Evolutionary conservation across 2,797 vertebrate species (phyloP).

Genomic region (Protosalanx chinensis): DNA sequence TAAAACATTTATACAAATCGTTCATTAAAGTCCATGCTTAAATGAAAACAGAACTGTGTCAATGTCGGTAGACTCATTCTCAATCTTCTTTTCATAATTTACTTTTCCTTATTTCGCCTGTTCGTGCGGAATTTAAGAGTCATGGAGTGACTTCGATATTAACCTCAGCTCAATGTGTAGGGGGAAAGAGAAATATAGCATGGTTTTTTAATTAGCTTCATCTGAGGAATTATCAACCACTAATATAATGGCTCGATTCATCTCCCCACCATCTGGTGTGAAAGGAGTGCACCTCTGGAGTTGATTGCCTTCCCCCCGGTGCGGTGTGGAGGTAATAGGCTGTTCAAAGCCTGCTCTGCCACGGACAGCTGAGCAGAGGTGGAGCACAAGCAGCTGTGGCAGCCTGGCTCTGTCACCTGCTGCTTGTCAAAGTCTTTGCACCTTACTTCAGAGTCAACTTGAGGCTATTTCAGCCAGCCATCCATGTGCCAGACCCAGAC

Average conservation of each 20-base stretch:
- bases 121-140: background rate
- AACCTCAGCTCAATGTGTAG: background rate
- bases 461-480: conserved; percentile 15
- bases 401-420: conserved; percentile 70
- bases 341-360: conserved; percentile 76
- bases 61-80: conserved; percentile 35
- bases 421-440: conserved; percentile 64
- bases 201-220: conserved; percentile 79
- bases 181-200: conserved; percentile 56
- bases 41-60: conserved; percentile 32
- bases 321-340: conserved; percentile 76
- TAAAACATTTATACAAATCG: conserved; percentile 51
- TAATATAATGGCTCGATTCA: conserved; percentile 81
- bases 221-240: conserved; percentile 79
- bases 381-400: conserved; percentile 75
- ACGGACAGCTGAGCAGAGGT: conserved; percentile 80
- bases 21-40: conserved; percentile 43
- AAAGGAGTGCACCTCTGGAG: conserved; percentile 71
- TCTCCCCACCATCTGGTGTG: conserved; percentile 80
- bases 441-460: conserved; percentile 44
- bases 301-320: conserved; percentile 75
- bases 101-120: background rate
- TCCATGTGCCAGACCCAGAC: conserved; percentile 7
- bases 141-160: conserved; percentile 26
- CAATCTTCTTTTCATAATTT: background rate